These are phyloP conservation scores for Drosophila ustulata DNA, from an alignment of 2,888 invertebrate genomes.

Conservation along the genomic window DNA sequence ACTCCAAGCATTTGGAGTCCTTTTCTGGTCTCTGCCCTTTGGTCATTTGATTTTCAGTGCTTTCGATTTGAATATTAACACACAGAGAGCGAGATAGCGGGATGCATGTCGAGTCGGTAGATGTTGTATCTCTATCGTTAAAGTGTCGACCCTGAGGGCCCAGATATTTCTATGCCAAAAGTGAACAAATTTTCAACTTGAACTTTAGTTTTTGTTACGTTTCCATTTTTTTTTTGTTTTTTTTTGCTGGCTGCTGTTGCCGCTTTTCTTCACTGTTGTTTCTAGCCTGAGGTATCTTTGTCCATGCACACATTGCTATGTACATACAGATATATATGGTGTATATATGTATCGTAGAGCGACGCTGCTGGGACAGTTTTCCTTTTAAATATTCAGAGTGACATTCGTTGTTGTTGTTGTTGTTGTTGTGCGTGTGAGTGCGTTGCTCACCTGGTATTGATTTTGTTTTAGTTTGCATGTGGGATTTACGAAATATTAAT, in stretches of 20 bases:
- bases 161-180: constrained; percentile 37
- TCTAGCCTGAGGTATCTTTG: constrained; percentile 32
- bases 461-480: constrained; percentile 70
- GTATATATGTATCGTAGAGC: background rate
- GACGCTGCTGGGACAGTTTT: constrained; percentile 26
- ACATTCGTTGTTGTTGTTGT: constrained; percentile 2
- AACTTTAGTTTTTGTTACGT: constrained; percentile 25
- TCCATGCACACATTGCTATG: constrained; percentile 4
- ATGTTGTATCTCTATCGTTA: constrained; percentile 15
- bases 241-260: background rate
- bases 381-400: constrained; percentile 51
- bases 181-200: constrained; percentile 44
- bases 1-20: constrained; percentile 10
- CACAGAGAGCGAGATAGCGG: constrained; percentile 40
- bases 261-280: background rate
- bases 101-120: background rate
- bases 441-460: constrained; percentile 65
- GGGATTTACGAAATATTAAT: constrained; percentile 77
- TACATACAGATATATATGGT: background rate
- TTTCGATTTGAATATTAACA: constrained; percentile 74
- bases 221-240: constrained; percentile 15
- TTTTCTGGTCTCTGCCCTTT: constrained; percentile 26
- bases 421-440: constrained; percentile 12
- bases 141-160: constrained; percentile 33
- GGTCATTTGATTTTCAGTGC: constrained; percentile 57